Evolutionary conservation across 2,113 vertebrate genomes (phyloP), one percentile per base, ranked within the genome.

Genomic region (Polypterus senegalus): DNA sequence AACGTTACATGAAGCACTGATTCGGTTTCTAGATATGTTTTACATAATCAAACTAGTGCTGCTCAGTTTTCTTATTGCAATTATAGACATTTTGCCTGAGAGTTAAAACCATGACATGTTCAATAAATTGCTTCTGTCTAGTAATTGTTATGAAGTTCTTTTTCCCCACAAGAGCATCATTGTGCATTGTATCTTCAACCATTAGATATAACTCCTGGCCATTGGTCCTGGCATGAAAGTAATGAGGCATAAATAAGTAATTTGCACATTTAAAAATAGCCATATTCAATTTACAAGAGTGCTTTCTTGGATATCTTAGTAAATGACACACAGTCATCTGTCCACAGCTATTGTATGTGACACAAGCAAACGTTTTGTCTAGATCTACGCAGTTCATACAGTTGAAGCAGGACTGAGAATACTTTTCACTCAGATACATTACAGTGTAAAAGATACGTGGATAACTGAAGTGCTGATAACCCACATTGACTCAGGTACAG

Each of bases 181-280:
- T 27, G 27, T 27, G 27, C 27, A 27, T 27, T 27, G 27, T 27
- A 27, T 27, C 27, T 27, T 27, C 27, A 27, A 27, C 27, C 27
- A 27, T 27, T 2, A 27, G 27, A 62, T 77, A 79, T 67, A 69
- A 61, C 49, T 66, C 54, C 73, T 69, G 69, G 74, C 55, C 68
- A 54, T 65, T 60, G 49, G 65, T 51, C 58, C 69, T 62, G 69
- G 63, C 62, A 69, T 61, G 48, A 71, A 72, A 67, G 64, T 70
- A 82, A 79, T 84, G 62, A 82, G 77, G 80, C 69, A 82, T 81
- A 86, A 79, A 83, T 75, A 80, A 81, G 70, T 70, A 46, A 81
- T 75, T 63, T 60, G 56, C 68, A 64, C 46, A 74, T 74, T 79
- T 70, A 74, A 78, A 81, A 74, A 78, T 69, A 59, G 53, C 56